These are phyloP conservation scores for Apaloderma vittatum DNA, from an alignment of 2,113 vertebrate species.

Conservation along the genomic window DNA sequence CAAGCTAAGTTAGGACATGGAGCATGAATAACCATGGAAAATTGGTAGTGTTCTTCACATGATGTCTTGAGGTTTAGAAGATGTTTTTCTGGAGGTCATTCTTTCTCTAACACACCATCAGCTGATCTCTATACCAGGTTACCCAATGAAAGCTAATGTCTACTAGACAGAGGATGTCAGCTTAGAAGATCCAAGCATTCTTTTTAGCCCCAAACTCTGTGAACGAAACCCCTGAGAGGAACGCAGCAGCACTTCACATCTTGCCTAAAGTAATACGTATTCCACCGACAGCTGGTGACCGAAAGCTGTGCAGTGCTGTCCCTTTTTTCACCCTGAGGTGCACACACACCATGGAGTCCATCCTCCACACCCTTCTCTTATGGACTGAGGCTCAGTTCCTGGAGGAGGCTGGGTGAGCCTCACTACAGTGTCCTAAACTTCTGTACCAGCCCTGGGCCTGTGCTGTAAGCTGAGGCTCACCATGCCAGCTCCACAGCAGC, in stretches of 20 bases:
- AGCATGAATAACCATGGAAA: not conserved
- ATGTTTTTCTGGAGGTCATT: not conserved
- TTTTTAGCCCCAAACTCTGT: not conserved
- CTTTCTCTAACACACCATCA: not conserved
- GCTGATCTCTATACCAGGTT: not conserved
- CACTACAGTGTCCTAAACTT: not conserved
- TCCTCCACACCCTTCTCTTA: not conserved
- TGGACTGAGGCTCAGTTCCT: fast-evolving
- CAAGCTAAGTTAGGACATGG: not conserved
- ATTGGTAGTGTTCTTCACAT: not conserved
- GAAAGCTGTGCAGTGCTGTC: not conserved
- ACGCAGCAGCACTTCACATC: not conserved
- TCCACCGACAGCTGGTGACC: fast-evolving
- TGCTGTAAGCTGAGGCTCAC: not conserved
- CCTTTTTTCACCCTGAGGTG: not conserved
- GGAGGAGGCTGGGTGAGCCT: not conserved
- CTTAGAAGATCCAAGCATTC: not conserved
- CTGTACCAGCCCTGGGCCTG: not conserved
- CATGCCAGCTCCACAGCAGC: not conserved
- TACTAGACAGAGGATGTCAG: not conserved
- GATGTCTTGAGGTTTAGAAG: not conserved
- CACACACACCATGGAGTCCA: not conserved
- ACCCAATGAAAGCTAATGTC: not conserved
- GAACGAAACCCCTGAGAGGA: not conserved
- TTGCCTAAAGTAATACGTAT: not conserved